Evolutionary conservation across 2,888 invertebrate genomes (phyloP).

Genomic region (Pherbina coryleti): DNA sequence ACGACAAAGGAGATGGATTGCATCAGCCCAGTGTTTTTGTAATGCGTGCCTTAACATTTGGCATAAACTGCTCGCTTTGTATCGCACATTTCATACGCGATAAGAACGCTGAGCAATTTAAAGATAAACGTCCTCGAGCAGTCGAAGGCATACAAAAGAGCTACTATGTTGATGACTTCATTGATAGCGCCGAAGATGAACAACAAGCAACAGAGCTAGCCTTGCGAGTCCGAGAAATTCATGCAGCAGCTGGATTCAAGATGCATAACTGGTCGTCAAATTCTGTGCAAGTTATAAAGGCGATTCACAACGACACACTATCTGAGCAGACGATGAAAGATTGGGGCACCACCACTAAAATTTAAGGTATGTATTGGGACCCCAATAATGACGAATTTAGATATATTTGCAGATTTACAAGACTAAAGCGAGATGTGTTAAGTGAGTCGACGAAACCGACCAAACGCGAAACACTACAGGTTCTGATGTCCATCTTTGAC

Average conservation of each 20-base stretch:
- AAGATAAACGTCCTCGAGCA: constrained; percentile 12
- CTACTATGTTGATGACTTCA: constrained; percentile 35
- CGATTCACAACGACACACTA: not conserved
- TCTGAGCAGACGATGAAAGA: not conserved
- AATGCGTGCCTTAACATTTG: constrained; percentile 39
- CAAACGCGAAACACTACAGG: not conserved
- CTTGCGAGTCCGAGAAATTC: constrained; percentile 13
- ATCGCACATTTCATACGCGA: constrained; percentile 31
- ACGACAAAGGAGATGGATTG: constrained; percentile 24
- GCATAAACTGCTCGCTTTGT: constrained; percentile 40
- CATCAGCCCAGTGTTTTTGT: constrained; percentile 31
- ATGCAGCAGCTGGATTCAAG: constrained; percentile 23
- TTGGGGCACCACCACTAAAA: not conserved
- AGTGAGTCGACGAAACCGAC: not conserved
- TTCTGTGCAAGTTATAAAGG: constrained; percentile 2
- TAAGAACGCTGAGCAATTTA: not conserved
- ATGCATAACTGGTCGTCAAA: constrained; percentile 36
- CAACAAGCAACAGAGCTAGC: constrained; percentile 6
- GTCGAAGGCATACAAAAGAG: constrained; percentile 20
- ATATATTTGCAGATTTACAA: constrained; percentile 4
- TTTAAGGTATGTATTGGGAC: constrained; percentile 32
- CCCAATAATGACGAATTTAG: constrained; percentile 28
- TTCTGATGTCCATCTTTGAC: constrained; percentile 1
- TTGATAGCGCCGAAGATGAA: constrained; percentile 20
- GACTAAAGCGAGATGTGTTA: not conserved